Evolutionary conservation across 1,140 invertebrate species (phyloP).

Genomic region (Sinella curviseta): DNA sequence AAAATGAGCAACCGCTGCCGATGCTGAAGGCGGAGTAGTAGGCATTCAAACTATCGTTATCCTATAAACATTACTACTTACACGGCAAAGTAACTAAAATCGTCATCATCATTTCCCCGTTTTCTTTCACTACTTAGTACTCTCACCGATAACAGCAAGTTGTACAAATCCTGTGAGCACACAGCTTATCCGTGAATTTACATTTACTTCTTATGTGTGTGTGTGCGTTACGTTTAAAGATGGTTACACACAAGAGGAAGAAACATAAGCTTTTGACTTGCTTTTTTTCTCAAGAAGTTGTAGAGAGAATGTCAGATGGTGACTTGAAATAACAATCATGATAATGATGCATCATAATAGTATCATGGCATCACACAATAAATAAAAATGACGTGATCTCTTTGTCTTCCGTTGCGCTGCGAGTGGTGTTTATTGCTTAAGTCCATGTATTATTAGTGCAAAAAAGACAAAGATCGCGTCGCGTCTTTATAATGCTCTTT

Average conservation of each 20-base stretch:
- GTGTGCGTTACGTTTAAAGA: too few species aligned
- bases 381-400: slow-evolving; percentile 21
- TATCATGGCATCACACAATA: slow-evolving; percentile 19
- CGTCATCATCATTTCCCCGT: background rate
- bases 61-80: too few species aligned
- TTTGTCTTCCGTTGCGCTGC: background rate
- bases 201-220: too few species aligned
- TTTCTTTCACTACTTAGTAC: too few species aligned
- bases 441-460: background rate
- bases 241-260: too few species aligned
- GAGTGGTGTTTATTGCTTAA: background rate
- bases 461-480: background rate
- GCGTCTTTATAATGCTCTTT: too few species aligned
- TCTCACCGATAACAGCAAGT: too few species aligned
- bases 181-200: too few species aligned
- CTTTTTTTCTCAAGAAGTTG: too few species aligned
- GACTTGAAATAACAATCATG: slow-evolving; percentile 16
- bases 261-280: too few species aligned
- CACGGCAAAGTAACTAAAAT: background rate
- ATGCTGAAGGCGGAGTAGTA: background rate
- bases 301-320: slow-evolving; percentile 7
- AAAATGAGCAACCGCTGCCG: background rate
- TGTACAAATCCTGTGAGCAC: too few species aligned
- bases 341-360: background rate
- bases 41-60: too few species aligned